Conservation (phyloP, 64 coral and sea anemone species). For the Acropora tenuis region DNA sequence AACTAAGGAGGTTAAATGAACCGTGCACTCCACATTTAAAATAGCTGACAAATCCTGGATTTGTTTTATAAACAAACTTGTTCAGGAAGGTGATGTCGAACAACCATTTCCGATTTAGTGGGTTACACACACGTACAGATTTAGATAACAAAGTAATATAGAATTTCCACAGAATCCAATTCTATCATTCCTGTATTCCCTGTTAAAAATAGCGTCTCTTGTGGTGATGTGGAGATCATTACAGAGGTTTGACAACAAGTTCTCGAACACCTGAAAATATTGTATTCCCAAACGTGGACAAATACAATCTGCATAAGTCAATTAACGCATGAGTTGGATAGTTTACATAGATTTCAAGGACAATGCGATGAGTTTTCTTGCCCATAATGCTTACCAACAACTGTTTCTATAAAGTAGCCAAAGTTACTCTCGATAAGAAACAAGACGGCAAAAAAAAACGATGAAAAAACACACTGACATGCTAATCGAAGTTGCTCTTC, state of each 20-base stretch:
- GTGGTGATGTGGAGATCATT: not conserved
- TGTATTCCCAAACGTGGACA: not conserved
- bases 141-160: not conserved
- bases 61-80: not conserved
- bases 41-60: no score
- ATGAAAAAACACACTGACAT: not conserved
- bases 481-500: not conserved
- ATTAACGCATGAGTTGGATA: no score
- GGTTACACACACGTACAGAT: not conserved
- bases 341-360: not conserved
- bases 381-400: not conserved
- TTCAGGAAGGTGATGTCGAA: not conserved
- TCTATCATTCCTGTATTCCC: not conserved
- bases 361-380: not conserved
- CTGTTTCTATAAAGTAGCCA: not conserved
- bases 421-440: not conserved
- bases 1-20: no score
- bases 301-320: not conserved
- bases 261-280: no score
- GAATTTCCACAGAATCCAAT: not conserved
- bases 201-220: not conserved
- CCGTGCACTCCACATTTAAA: not conserved
- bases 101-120: slow-evolving; percentile 21
- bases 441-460: not conserved
- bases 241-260: not conserved